phyloP scores from a whole-genome alignment of 1,140 invertebrate species.

The Trachelipus rathkii region DNA sequence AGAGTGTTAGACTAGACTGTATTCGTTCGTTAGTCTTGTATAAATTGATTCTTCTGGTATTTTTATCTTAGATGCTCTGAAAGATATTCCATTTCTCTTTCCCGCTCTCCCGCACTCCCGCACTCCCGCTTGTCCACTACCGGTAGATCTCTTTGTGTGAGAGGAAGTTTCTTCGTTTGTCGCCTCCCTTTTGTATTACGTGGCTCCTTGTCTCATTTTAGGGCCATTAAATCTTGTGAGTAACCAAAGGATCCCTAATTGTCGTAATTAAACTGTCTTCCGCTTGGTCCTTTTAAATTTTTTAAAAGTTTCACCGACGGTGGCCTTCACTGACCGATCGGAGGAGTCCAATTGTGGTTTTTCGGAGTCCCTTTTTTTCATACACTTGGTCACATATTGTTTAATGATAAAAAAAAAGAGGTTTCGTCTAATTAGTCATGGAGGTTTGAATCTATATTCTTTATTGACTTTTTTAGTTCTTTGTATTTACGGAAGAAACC shows the following conservation, averaged over 20 bases:
- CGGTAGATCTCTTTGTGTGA: neutral
- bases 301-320: neutral
- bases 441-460: neutral
- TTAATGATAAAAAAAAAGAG: neutral
- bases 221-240: slow-evolving; percentile 5
- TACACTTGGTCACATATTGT: neutral
- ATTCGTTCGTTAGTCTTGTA: too few species aligned
- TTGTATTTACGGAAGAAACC: neutral
- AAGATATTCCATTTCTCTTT: too few species aligned
- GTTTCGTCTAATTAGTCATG: neutral
- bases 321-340: neutral
- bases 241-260: slow-evolving; percentile 10
- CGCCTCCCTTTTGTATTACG: neutral
- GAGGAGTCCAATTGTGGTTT: neutral
- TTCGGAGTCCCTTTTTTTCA: neutral
- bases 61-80: too few species aligned
- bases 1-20: too few species aligned
- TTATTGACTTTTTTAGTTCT: neutral
- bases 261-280: slow-evolving; percentile 12
- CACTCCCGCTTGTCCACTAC: neutral
- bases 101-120: too few species aligned
- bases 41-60: too few species aligned
- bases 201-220: slow-evolving; percentile 9
- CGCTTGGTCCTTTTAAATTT: neutral
- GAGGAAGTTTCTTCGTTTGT: neutral